Evolutionary conservation across 1,140 invertebrate species (phyloP).

Genomic region (Glomeris maerens): DNA sequence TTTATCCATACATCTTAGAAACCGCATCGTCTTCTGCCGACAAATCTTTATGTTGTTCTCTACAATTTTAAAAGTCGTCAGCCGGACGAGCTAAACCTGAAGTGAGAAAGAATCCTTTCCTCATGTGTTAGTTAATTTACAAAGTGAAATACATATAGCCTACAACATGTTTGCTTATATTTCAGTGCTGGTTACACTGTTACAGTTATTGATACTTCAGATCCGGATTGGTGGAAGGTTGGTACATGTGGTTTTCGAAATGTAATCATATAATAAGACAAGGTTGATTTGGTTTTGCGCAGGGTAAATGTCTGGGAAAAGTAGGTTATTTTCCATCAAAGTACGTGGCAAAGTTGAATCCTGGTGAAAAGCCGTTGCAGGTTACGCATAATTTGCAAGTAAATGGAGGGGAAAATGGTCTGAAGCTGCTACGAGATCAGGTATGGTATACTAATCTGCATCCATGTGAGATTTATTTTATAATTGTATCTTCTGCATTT

Average conservation of each 20-base stretch:
- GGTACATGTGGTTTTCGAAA: constrained; percentile 6
- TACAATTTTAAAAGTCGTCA: constrained; percentile 91
- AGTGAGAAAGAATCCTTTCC: constrained; percentile 37
- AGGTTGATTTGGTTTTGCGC: constrained; percentile 22
- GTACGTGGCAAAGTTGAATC: constrained; percentile 76
- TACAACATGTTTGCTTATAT: constrained; percentile 14
- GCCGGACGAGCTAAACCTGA: constrained; percentile 82
- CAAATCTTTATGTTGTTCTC: constrained; percentile 82
- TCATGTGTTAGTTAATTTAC: neutral
- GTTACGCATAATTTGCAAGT: constrained; percentile 55
- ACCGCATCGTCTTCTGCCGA: constrained; percentile 66
- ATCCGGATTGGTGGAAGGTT: constrained; percentile 81
- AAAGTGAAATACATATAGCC: neutral
- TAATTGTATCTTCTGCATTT: neutral
- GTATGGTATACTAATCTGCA: no score
- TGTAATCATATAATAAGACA: neutral
- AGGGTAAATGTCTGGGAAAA: constrained; percentile 79
- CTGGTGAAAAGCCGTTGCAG: constrained; percentile 75
- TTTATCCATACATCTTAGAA: constrained; percentile 41
- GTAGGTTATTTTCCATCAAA: constrained; percentile 90
- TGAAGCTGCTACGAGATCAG: constrained; percentile 52
- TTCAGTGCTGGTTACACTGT: constrained; percentile 80
- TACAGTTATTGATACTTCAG: constrained; percentile 82
- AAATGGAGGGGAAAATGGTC: constrained; percentile 41
- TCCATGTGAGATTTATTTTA: neutral